Evolutionary conservation across 2,797 vertebrate species (phyloP), one percentile per base, ranked within the genome.

Genomic region (Scolopax bukidnonensis): DNA sequence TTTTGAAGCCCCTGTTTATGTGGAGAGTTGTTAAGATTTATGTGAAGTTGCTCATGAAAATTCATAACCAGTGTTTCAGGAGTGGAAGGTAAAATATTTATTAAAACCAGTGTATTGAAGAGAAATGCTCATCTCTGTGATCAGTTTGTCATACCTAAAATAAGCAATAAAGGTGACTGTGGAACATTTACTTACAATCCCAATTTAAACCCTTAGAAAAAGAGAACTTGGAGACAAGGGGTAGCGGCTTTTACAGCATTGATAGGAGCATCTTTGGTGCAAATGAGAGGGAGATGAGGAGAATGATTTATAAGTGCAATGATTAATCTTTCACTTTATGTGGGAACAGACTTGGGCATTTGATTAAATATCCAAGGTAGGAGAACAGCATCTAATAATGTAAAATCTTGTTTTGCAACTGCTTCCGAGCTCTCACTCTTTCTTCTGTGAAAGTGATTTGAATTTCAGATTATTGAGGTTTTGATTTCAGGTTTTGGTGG

Each of bases 361-460:
- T 90, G 83, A 96, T 95, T 94, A 91, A 95, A 91, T 77, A 85
- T 54, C 92, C 75, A 84, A 69, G 36, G 50, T 43, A 91, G 71
- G 63, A 77, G 60, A 94, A 87, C 69, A 90, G 27, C 50, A 96
- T 65, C 73, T 64, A 91, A 74, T 77, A 88, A 93, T 3, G 38
- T 60, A 90, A 82, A 92, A 92, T 65, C 93, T 81, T 93, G 83
- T 57, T 91, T 78, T 88, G 79, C 61, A 76, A 54, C 64, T 83
- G 86, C 73, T 95, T 95, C 65, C n/a, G 76, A 76, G 25, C 23
- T 90, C 61, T 93, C 71, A 70, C 43, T 90, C 83, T 89, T 84
- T 93, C 78, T 83, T 84, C 65, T 2, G 1, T 71, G 61, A 76
- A 89, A 94, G 32, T 89, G 43, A 87, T 95, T 82, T 95, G 93